Conservation (phyloP, 2,888 invertebrate genomes). For the Caenorhabditis japonica region DNA sequence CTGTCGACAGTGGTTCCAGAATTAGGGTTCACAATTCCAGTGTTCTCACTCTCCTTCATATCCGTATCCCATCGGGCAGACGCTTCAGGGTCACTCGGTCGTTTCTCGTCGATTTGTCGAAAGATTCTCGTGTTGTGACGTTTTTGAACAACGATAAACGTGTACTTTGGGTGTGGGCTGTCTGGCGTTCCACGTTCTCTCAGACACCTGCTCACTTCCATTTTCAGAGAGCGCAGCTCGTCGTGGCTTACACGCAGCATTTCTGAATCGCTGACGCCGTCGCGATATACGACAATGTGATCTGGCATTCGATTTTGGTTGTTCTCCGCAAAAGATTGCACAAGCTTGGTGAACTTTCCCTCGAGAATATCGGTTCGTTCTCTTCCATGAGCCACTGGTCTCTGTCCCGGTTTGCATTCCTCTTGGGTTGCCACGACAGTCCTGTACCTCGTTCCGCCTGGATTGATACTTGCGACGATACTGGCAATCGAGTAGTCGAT, state of each 20-base stretch:
- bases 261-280: constrained; percentile 63
- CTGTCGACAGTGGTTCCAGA: constrained; percentile 59
- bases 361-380: constrained; percentile 44
- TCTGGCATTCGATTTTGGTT: constrained; percentile 49
- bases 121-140: constrained; percentile 57
- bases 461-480: constrained; percentile 58
- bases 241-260: constrained; percentile 48
- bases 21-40: constrained; percentile 32
- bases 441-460: constrained; percentile 40
- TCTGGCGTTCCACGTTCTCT: not conserved
- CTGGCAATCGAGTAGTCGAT: constrained; percentile 55
- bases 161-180: constrained; percentile 31
- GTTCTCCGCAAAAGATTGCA: constrained; percentile 31
- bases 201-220: constrained; percentile 14
- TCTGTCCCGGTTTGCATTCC: constrained; percentile 13
- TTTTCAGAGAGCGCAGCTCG: constrained; percentile 29
- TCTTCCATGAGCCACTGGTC: constrained; percentile 10
- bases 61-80: constrained; percentile 15
- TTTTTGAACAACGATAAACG: constrained; percentile 65
- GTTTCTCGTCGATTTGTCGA: not conserved
- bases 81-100: not conserved
- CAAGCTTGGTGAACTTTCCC: constrained; percentile 22
- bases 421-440: constrained; percentile 14
- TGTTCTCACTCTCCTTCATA: constrained; percentile 16
- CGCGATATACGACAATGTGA: constrained; percentile 59